These are phyloP conservation scores for Sitta europaea DNA, from an alignment of 2,113 vertebrate species.

Conservation along the genomic window DNA sequence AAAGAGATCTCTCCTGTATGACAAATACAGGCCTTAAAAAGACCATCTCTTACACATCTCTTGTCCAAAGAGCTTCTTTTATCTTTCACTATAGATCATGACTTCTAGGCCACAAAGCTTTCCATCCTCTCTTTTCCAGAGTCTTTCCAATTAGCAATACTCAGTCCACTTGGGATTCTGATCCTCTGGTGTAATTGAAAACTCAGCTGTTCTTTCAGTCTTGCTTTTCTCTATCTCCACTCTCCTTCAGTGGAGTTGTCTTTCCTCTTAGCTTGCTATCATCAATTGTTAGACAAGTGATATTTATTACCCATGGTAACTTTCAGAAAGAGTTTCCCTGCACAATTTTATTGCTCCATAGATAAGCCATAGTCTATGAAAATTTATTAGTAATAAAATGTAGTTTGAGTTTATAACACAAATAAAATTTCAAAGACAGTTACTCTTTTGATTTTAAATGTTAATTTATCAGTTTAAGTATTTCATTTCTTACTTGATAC, in stretches of 20 bases:
- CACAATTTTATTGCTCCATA: neutral
- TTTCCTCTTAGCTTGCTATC: neutral
- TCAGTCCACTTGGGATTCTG: neutral
- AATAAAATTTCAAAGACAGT: neutral
- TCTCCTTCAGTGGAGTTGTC: neutral
- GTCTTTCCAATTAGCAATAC: neutral
- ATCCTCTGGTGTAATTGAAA: neutral
- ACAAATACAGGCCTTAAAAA: neutral
- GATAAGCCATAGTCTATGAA: neutral
- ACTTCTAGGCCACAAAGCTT: neutral
- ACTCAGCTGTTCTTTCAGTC: neutral
- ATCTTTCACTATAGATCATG: neutral
- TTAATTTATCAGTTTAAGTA: neutral
- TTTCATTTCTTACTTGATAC: neutral
- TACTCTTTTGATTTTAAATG: constrained; percentile 6
- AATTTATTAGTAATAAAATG: constrained; percentile 11
- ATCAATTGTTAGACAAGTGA: neutral
- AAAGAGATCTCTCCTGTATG: neutral
- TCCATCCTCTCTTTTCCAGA: neutral
- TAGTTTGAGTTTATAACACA: neutral
- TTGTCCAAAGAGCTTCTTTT: neutral
- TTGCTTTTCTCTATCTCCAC: neutral
- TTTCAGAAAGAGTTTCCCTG: neutral
- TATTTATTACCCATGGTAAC: neutral
- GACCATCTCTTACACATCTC: neutral